These are phyloP conservation scores for Hoplodrina blanda DNA, from an alignment of 2,888 invertebrate species.

Conservation along the genomic window DNA sequence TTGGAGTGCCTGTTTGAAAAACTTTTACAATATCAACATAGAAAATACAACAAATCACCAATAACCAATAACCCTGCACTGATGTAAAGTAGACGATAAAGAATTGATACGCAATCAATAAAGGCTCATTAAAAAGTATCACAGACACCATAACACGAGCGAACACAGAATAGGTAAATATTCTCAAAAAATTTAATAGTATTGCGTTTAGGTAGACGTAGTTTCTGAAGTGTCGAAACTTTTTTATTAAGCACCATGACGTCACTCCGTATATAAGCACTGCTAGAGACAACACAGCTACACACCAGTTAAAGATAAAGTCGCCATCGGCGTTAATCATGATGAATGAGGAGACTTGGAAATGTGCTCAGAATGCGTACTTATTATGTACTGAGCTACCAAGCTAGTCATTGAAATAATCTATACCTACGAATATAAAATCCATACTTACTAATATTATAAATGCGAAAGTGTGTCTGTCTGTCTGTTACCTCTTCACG, in stretches of 20 bases:
- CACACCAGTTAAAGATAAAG: background rate
- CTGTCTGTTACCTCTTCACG: too few species aligned
- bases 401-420: background rate
- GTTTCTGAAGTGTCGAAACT: constrained; percentile 15
- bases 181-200: background rate
- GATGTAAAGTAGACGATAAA: background rate
- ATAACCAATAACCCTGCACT: constrained; percentile 13
- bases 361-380: background rate
- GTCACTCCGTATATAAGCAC: constrained; percentile 12
- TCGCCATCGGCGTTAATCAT: background rate
- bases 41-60: constrained; percentile 21
- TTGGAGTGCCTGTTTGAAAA: background rate
- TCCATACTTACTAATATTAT: too few species aligned
- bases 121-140: background rate
- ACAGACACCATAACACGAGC: background rate
- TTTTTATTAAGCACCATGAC: constrained; percentile 11
- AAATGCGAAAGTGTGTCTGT: too few species aligned
- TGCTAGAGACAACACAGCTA: background rate
- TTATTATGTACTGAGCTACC: background rate
- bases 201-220: background rate
- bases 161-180: constrained; percentile 1
- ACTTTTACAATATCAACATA: constrained; percentile 17
- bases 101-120: background rate
- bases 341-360: background rate
- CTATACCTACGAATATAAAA: too few species aligned